Percentiles rank a stretch among this genome's conserved stretches.
These are phyloP conservation scores for Horisme vitalbata DNA, from an alignment of 2,888 invertebrate species.

Conservation along the genomic window DNA sequence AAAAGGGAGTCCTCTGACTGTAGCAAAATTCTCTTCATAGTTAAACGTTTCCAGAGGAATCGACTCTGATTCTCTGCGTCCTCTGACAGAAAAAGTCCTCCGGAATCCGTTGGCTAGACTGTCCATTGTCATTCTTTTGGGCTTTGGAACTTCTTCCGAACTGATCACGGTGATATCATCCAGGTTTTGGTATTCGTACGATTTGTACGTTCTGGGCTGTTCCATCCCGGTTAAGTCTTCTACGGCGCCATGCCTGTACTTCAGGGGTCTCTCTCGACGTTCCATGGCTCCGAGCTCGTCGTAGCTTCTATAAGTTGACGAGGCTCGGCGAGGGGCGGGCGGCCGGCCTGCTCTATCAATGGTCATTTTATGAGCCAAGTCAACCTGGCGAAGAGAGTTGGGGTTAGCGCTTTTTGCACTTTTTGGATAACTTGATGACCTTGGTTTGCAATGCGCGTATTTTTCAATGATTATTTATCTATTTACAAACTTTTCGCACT, in stretches of 20 bases:
- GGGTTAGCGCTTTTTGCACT: conserved; percentile 43
- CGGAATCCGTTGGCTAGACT: conserved; percentile 72
- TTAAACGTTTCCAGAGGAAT: conserved; percentile 73
- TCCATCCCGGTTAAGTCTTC: conserved; percentile 72
- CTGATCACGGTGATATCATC: conserved; percentile 76
- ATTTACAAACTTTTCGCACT: too few species aligned
- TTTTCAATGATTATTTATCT: conserved; percentile 1
- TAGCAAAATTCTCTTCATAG: conserved; percentile 68
- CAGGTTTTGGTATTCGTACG: conserved; percentile 59
- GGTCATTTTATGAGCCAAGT: conserved; percentile 58
- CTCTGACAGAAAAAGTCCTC: conserved; percentile 72
- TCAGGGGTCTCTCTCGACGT: conserved; percentile 57
- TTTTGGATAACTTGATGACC: conserved; percentile 39
- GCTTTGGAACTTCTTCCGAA: conserved; percentile 71
- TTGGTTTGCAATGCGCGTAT: conserved; percentile 52
- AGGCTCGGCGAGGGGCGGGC: conserved; percentile 67
- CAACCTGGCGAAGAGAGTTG: conserved; percentile 67
- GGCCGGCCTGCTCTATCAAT: conserved; percentile 73
- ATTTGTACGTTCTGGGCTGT: conserved; percentile 51
- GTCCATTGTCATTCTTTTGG: conserved; percentile 69
- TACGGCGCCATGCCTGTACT: conserved; percentile 68
- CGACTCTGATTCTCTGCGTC: conserved; percentile 63
- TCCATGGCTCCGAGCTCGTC: conserved; percentile 72
- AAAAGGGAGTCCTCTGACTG: conserved; percentile 72
- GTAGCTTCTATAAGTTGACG: conserved; percentile 77